These are phyloP conservation scores for Panorpa germanica DNA, from an alignment of 2,888 invertebrate genomes.

Conservation along the genomic window DNA sequence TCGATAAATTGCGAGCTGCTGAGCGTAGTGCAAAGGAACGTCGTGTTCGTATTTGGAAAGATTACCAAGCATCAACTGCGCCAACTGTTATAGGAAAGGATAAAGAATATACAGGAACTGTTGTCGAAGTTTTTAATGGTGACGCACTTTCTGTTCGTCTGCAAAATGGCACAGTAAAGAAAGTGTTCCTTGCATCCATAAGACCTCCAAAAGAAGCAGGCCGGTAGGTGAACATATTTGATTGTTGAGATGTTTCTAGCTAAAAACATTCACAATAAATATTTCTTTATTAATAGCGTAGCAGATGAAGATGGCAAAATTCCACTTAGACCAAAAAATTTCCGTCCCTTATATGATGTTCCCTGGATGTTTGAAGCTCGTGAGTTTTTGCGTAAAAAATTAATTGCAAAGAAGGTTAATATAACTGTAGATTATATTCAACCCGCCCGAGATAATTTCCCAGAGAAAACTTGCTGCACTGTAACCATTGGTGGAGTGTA, in stretches of 20 bases:
- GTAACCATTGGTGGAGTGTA: slow-evolving; percentile 65
- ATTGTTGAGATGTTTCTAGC: slow-evolving; percentile 1
- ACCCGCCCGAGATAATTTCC: slow-evolving; percentile 80
- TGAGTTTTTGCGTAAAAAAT: slow-evolving; percentile 87
- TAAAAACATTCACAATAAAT: slow-evolving; percentile 1
- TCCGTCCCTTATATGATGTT: slow-evolving; percentile 88
- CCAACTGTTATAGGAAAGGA: slow-evolving; percentile 57
- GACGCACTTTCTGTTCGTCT: slow-evolving; percentile 81
- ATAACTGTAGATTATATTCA: slow-evolving; percentile 92
- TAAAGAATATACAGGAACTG: slow-evolving; percentile 63
- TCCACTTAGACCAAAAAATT: slow-evolving; percentile 50
- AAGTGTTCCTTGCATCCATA: slow-evolving; percentile 90
- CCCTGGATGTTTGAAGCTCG: slow-evolving; percentile 98
- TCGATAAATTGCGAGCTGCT: slow-evolving; percentile 65
- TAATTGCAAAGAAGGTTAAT: slow-evolving; percentile 87
- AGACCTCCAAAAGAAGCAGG: slow-evolving; percentile 68
- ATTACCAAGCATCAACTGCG: slow-evolving; percentile 62
- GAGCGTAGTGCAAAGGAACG: slow-evolving; percentile 79
- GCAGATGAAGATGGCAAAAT: slow-evolving; percentile 47
- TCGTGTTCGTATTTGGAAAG: slow-evolving; percentile 76
- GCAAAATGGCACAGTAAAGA: slow-evolving; percentile 58
- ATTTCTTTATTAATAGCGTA: slow-evolving; percentile 16
- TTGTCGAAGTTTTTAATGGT: slow-evolving; percentile 83
- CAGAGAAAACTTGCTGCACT: slow-evolving; percentile 91
- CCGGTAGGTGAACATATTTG: slow-evolving; percentile 16